Evolutionary conservation across 2,113 vertebrate species (phyloP), one percentile per base, ranked within the genome.

Genomic region (Thinocorus orbignyianus): DNA sequence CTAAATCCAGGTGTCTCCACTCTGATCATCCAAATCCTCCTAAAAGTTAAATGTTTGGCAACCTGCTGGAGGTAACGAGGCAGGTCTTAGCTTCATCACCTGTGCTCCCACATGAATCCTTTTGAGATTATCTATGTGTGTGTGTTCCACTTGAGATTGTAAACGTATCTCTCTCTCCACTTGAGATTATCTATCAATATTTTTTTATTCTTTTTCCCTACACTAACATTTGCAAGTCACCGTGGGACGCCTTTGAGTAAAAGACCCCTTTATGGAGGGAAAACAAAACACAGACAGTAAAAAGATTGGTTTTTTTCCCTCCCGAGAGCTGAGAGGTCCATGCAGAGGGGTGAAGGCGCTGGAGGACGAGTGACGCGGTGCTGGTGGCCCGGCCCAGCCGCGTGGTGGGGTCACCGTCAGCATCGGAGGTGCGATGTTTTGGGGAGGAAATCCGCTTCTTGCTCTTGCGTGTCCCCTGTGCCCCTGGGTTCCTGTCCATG

Each of bases 361-460:
- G 1, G 19, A 46, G 70, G 70, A 37, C 0, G 3, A 13, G 85
- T 18, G 69, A 6, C 88, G 28, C 5, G 0, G 35, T 1, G 7
- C 64, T 9, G 91, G 41, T 39, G 84, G 73, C 46, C 64, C 2
- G 1, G 46, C 37, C 76, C 58, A 23, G 79, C 54, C 16, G 1
- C 3, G 1, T 6, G 0, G 30, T 51, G 4, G 85, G 77, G 86
- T 87, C 79, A 20, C 65, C 4, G 2, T 52, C n/a, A 4, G 41
- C 11, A 2, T 37, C 4, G 17, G 92, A 69, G 91, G 68, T 51
- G 89, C 9, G 20, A 68, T 86, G 91, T 78, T 80, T 65, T 42
- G 74, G 60, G 81, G 49, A 94, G 97, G 97, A 97, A 97, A 97
- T 97, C 96, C 93, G 81, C 78, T 90, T 70, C 86, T 66, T 37